Percentiles rank a stretch among this genome's conserved stretches.
Conservation (phyloP, 2,113 vertebrate genomes). For the Heterochromis multidens region DNA sequence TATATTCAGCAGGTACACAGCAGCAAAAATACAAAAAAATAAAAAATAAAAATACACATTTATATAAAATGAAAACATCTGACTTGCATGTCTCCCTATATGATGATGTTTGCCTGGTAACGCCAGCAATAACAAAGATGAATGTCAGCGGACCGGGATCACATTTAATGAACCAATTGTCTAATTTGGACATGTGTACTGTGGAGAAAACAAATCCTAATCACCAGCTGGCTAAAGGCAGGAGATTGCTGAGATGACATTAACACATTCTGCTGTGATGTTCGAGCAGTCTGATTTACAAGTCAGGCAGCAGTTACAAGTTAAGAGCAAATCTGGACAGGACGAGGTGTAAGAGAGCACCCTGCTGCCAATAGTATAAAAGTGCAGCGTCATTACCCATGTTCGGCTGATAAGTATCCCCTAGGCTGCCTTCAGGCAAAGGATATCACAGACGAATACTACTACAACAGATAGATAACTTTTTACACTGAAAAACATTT, state of each 20-base stretch:
- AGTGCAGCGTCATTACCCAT: neutral
- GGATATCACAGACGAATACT: neutral
- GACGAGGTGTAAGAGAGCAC: constrained; percentile 38
- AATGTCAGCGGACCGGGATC: constrained; percentile 5
- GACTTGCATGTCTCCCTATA: neutral
- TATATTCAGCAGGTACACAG: neutral
- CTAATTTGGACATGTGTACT: constrained; percentile 41
- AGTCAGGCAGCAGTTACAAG: neutral
- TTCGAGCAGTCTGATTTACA: neutral
- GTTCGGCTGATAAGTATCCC: neutral
- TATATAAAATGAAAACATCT: neutral
- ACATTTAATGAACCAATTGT: constrained; percentile 29
- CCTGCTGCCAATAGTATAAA: constrained; percentile 30
- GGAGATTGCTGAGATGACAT: constrained; percentile 35
- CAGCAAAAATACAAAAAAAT: neutral
- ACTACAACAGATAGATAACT: neutral
- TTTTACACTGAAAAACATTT: neutral
- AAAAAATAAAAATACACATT: neutral
- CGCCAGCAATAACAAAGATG: neutral
- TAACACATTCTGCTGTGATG: constrained; percentile 55
- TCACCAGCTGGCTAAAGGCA: constrained; percentile 43
- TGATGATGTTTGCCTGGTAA: constrained; percentile 7
- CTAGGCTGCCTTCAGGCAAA: neutral
- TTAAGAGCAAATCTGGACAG: neutral
- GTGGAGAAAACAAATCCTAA: constrained; percentile 40